phyloP scores from a whole-genome alignment of 2,888 invertebrate genomes.

The Epinotia bilunana region DNA sequence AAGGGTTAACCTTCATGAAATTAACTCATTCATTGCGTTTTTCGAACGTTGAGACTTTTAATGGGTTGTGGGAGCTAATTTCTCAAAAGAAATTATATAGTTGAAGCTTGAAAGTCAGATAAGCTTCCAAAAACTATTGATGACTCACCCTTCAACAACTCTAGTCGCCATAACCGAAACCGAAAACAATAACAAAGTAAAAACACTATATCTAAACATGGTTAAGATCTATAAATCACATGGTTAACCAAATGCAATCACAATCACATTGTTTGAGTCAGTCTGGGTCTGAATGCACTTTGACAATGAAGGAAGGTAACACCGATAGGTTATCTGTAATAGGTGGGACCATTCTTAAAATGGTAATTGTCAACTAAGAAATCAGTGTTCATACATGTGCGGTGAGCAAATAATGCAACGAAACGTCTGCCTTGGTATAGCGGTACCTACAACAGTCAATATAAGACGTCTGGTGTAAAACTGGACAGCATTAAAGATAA shows the following conservation, averaged over 20 bases:
- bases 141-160: constrained; percentile 68
- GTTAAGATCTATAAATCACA: constrained; percentile 51
- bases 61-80: too few relatives aligned
- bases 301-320: constrained; percentile 56
- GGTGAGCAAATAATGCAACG: constrained; percentile 55
- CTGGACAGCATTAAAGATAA: neutral
- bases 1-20: neutral
- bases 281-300: constrained; percentile 62
- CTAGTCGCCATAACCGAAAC: constrained; percentile 66
- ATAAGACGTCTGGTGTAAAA: neutral
- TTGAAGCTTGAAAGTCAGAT: neutral
- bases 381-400: constrained; percentile 72
- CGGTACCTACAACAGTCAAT: constrained; percentile 21
- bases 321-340: constrained; percentile 60
- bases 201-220: constrained; percentile 71
- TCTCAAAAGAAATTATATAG: neutral
- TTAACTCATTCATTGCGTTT: neutral
- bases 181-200: constrained; percentile 62
- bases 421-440: constrained; percentile 37
- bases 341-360: constrained; percentile 73
- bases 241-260: constrained; percentile 34
- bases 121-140: constrained; percentile 11
- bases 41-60: neutral
- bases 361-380: constrained; percentile 72
- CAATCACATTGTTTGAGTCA: constrained; percentile 55